Base-by-base conservation (phyloP, 2,113 vertebrate species). In the Rafetus swinhoei region DNA sequence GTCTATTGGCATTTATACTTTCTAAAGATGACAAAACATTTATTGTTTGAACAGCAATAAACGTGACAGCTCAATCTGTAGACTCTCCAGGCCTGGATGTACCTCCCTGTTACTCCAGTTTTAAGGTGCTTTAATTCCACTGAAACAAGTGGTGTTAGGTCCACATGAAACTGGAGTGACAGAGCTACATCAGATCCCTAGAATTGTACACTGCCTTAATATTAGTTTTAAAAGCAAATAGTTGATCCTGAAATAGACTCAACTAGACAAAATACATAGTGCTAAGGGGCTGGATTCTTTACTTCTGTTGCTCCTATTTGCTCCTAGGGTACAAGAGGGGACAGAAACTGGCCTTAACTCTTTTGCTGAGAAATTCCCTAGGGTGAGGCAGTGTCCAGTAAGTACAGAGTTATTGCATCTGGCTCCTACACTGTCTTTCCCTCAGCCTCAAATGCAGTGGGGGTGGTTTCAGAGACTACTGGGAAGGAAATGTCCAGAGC, bases 91-190 rank as follows among this genome's bases (percentile, higher is more conserved):
- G 57, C 27, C 18, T 84, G 52, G 45, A 82, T 62, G 76, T 32
- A 77, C 1, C 22, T 50, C 65, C 29, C 50, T 14, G 2, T 57
- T 9, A 0, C 10, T n/a, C 19, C 0, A 69, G 13, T 0, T 79
- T 50, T 45, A 65, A 74, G 93, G 57, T 22, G 2, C 8, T 6
- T 13, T 22, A 81, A 13, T 21, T n/a, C 0, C 6, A 50, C 18
- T 54, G 82, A 2, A 12, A 79, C 29, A 5, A 18, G 53, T 50
- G 39, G 39, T 21, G 2, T 77, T 50, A 77, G 35, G 50, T 4
- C 50, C 13, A 50, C 24, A 45, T 24, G 50, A 27, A 50, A 77
- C 21, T 72, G 65, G 39, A 45, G 72, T 74, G n/a, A 74, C 5
- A 39, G 65, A 74, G 39, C 21, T 77, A 35, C 50, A 50, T 77